These are phyloP conservation scores for Steatornis caripensis DNA, from an alignment of 2,113 vertebrate species.

Conservation along the genomic window DNA sequence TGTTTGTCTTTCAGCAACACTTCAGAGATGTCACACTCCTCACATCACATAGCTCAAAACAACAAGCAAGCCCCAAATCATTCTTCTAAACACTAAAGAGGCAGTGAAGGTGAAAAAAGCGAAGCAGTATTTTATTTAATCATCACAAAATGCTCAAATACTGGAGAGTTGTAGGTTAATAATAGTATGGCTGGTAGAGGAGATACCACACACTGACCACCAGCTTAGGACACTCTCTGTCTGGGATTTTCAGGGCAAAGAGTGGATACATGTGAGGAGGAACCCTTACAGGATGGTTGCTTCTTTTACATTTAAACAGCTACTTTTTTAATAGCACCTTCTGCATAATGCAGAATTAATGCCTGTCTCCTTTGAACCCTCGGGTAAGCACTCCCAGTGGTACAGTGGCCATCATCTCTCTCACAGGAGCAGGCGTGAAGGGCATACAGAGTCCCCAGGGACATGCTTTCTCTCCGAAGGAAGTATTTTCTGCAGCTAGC, in stretches of 20 bases:
- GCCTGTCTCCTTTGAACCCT: background rate
- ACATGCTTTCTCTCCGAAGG: background rate
- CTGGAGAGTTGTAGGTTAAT: background rate
- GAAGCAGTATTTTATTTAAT: background rate
- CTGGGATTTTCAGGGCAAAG: background rate
- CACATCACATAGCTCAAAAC: background rate
- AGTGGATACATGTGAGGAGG: fast-evolving
- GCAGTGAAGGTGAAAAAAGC: background rate
- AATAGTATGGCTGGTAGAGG: background rate
- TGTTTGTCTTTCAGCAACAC: background rate
- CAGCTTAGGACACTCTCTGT: background rate
- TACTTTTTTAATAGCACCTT: background rate
- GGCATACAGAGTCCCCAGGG: background rate
- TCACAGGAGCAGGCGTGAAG: background rate
- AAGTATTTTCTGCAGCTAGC: background rate
- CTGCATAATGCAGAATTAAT: background rate
- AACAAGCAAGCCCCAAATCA: background rate
- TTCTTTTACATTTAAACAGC: background rate
- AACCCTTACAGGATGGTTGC: fast-evolving
- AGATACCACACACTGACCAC: fast-evolving
- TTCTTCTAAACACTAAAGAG: background rate
- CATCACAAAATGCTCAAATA: background rate
- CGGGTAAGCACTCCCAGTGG: fast-evolving
- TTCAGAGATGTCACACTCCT: background rate
- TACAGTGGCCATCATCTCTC: fast-evolving